Percentiles rank a stretch among this genome's conserved stretches.
Evolutionary conservation across 2,888 invertebrate genomes (phyloP).

Genomic region (Nebria brevicollis): DNA sequence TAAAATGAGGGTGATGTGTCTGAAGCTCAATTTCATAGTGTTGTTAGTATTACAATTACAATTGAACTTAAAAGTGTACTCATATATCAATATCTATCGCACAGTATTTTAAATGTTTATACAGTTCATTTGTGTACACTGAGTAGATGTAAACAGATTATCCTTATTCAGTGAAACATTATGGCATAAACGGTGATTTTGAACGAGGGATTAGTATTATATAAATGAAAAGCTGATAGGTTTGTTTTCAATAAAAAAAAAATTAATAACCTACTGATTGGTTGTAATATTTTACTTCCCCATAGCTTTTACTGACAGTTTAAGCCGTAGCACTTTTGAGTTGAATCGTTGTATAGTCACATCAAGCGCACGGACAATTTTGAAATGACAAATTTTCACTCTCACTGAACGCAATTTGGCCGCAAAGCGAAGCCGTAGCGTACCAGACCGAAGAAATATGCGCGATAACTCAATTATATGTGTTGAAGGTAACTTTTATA

Average conservation of each 20-base stretch:
- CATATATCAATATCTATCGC: too few species aligned
- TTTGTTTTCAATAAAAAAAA: background rate
- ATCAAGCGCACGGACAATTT: background rate
- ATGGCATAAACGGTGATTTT: too few species aligned
- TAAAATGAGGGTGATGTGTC: too few species aligned
- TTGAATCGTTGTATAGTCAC: constrained; percentile 1
- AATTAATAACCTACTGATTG: background rate
- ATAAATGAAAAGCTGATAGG: background rate
- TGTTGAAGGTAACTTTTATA: background rate
- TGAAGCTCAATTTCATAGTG: too few species aligned
- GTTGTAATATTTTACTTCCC: background rate
- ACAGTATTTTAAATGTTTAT: too few species aligned
- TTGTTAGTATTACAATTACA: too few species aligned
- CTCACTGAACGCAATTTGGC: background rate
- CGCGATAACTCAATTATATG: constrained; percentile 1
- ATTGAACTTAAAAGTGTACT: too few species aligned
- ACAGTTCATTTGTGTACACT: too few species aligned
- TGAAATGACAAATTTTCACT: background rate
- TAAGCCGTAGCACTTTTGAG: background rate
- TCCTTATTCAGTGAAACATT: too few species aligned
- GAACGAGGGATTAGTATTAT: background rate
- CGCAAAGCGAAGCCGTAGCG: background rate
- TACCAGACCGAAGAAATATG: background rate
- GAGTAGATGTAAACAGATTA: too few species aligned
- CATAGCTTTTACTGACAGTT: background rate